phyloP scores from a whole-genome alignment of 2,113 vertebrate genomes.

The Desmodus rotundus region DNA sequence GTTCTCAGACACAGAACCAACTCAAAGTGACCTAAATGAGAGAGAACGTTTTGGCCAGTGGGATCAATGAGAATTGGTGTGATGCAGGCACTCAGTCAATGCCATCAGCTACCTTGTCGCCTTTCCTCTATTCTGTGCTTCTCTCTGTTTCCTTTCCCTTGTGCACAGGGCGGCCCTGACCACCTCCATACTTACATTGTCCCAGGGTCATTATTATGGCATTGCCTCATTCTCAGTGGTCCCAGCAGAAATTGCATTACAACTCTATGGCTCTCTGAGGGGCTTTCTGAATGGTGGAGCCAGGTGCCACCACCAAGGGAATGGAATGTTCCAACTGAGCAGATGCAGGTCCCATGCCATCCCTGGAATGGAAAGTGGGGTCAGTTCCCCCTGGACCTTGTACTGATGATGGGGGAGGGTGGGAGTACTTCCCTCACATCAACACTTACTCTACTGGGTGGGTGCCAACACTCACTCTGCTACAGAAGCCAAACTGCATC shows the following conservation, averaged over 20 bases:
- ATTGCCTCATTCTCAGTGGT: not conserved
- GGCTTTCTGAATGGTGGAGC: not conserved
- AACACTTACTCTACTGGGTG: not conserved
- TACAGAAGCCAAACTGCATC: not conserved
- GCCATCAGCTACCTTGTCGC: not conserved
- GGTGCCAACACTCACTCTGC: not conserved
- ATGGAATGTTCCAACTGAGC: not conserved
- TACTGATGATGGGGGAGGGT: not conserved
- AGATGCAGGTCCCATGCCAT: not conserved
- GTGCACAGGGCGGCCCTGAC: not conserved
- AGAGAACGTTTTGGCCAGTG: not conserved
- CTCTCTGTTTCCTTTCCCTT: not conserved
- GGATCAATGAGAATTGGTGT: not conserved
- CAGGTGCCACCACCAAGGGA: not conserved
- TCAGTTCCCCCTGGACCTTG: not conserved
- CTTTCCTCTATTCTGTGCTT: not conserved
- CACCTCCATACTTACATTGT: not conserved
- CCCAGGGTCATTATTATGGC: not conserved
- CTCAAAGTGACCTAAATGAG: not conserved
- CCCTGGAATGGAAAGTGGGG: not conserved
- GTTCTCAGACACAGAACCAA: not conserved
- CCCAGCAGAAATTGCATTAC: not conserved
- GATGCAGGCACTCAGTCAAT: not conserved
- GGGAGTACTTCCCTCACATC: not conserved
- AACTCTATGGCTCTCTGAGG: not conserved